Conservation (phyloP, 2,888 invertebrate species). For the Matsumyia berberina region DNA sequence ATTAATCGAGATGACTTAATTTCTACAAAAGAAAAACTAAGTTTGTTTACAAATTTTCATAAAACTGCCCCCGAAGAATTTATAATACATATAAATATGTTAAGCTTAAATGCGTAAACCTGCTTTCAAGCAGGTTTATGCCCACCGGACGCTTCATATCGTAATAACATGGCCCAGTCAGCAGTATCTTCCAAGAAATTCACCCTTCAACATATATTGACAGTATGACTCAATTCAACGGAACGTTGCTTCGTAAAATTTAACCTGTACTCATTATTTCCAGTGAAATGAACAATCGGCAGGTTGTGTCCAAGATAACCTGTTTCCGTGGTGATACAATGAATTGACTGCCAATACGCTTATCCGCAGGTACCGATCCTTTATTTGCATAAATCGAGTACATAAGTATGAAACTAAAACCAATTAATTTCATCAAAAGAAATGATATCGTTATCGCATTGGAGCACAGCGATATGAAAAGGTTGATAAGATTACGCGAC, state of each 20-base stretch:
- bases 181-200: neutral
- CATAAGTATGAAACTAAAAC: conserved; percentile 1
- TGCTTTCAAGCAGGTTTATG: neutral
- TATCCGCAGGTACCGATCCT: conserved; percentile 10
- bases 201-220: neutral
- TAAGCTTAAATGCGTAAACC: neutral
- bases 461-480: conserved; percentile 28
- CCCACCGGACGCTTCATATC: conserved; percentile 1
- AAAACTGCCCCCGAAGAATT: conserved; percentile 1
- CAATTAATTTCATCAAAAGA: conserved; percentile 8
- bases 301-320: conserved; percentile 15
- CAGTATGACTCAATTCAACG: conserved; percentile 13
- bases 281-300: neutral
- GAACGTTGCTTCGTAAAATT: conserved; percentile 2
- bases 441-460: conserved; percentile 33
- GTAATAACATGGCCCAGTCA: neutral
- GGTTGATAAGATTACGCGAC: conserved; percentile 58
- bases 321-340: conserved; percentile 2
- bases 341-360: neutral
- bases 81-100: neutral
- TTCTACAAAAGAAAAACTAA: too few species aligned
- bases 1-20: too few species aligned
- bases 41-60: neutral
- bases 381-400: conserved; percentile 47
- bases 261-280: neutral